Conservation (phyloP, 2,888 invertebrate genomes). For the Euplexia lucipara region DNA sequence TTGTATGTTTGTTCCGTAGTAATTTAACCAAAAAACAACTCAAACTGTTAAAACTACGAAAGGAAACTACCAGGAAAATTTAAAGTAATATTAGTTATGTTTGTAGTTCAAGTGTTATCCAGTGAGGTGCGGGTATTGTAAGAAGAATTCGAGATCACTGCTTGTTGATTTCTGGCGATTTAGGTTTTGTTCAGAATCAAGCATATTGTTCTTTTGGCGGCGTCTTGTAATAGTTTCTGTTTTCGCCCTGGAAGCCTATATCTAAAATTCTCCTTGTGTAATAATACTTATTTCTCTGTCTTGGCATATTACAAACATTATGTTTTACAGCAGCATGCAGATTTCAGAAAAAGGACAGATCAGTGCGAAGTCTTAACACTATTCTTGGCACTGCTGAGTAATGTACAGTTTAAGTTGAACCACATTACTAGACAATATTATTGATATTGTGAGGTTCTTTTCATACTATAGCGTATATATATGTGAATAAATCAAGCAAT, state of each 20-base stretch:
- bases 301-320: slow-evolving; percentile 45
- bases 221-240: not conserved
- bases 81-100: too few relatives aligned
- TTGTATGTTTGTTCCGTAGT: too few relatives aligned
- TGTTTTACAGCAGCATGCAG: slow-evolving; percentile 54
- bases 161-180: not conserved
- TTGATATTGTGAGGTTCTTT: slow-evolving; percentile 24
- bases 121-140: too few relatives aligned
- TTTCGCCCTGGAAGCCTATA: slow-evolving; percentile 5
- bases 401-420: slow-evolving; percentile 38
- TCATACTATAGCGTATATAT: slow-evolving; percentile 38
- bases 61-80: too few relatives aligned
- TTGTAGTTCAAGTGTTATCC: not conserved
- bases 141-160: too few relatives aligned
- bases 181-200: not conserved
- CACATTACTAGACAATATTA: slow-evolving; percentile 36
- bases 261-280: slow-evolving; percentile 9
- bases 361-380: slow-evolving; percentile 47
- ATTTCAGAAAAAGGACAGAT: slow-evolving; percentile 50
- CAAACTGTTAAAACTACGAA: too few relatives aligned
- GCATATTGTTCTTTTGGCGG: not conserved
- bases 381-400: slow-evolving; percentile 52
- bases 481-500: not conserved
- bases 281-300: slow-evolving; percentile 6
- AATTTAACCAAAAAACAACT: too few relatives aligned